Evolutionary conservation across 2,888 invertebrate genomes (phyloP).

Genomic region (Amitus sp.): DNA sequence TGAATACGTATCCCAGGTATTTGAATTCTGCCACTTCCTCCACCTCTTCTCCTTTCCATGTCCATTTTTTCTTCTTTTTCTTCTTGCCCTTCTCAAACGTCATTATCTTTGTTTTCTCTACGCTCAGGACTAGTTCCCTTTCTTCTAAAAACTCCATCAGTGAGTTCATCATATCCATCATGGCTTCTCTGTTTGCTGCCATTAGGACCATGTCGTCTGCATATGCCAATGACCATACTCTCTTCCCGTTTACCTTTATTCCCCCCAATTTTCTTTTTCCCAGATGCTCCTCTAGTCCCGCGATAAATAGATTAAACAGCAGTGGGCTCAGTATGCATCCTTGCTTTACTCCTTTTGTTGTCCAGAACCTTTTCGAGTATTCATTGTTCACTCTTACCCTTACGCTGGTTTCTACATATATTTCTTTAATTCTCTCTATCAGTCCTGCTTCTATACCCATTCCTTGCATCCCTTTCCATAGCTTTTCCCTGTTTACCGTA

Average conservation of each 20-base stretch:
- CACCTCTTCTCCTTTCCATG: conserved; percentile 9
- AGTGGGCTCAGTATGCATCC: conserved; percentile 34
- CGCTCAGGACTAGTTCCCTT: conserved; percentile 15
- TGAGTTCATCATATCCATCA: not conserved
- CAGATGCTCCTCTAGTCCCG: conserved; percentile 23
- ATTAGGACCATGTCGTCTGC: conserved; percentile 16
- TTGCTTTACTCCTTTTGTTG: conserved; percentile 26
- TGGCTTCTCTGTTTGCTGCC: conserved; percentile 5
- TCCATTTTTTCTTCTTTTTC: conserved; percentile 10
- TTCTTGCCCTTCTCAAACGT: conserved; percentile 12
- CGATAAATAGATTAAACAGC: conserved; percentile 28
- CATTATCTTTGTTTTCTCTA: conserved; percentile 19
- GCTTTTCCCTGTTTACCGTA: conserved; percentile 22
- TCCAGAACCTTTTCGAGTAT: conserved; percentile 24
- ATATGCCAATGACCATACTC: conserved; percentile 29
- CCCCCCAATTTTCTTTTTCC: conserved; percentile 17
- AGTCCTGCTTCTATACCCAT: too few species aligned
- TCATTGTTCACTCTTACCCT: conserved; percentile 13
- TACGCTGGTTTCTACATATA: conserved; percentile 25
- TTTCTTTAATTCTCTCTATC: conserved; percentile 13
- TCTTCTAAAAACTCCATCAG: conserved; percentile 14
- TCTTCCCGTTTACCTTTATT: conserved; percentile 6
- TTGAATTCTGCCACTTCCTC: conserved; percentile 13
- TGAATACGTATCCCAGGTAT: conserved; percentile 15
- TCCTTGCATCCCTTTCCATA: too few species aligned